Evolutionary conservation across 2,113 vertebrate genomes (phyloP).

Genomic region (Tetrao urogallus): DNA sequence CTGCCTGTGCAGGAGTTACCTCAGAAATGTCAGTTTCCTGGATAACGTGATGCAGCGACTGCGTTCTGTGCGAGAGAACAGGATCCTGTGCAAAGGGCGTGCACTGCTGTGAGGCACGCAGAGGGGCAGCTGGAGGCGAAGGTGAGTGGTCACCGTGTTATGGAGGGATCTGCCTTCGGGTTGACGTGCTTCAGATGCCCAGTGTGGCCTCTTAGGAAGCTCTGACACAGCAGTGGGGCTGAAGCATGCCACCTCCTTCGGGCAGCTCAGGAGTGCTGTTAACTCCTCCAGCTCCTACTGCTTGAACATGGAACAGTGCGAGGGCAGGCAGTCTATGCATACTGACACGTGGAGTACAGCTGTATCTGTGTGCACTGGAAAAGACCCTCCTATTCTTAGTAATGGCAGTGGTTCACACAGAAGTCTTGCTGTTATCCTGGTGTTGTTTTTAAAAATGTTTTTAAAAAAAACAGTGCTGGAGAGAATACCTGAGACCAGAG

Average conservation of each 20-base stretch:
- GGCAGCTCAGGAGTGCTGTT: background rate
- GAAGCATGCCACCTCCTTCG: background rate
- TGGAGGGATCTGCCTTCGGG: background rate
- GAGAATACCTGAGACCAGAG: background rate
- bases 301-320: too few relatives aligned
- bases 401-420: background rate
- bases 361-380: background rate
- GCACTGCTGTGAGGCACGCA: background rate
- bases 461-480: background rate
- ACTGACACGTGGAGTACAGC: background rate
- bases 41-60: accelerated
- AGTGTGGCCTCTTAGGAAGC: accelerated
- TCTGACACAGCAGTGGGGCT: accelerated
- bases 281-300: background rate
- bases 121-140: background rate
- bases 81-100: accelerated
- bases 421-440: background rate
- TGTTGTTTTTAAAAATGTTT: background rate
- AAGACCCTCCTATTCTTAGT: background rate
- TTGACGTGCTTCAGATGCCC: background rate
- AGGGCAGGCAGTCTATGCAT: background rate
- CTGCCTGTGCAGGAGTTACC: background rate
- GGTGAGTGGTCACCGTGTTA: background rate
- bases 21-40: background rate
- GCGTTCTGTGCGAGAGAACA: accelerated